These are phyloP conservation scores for Reinhardtius hippoglossoides DNA, from an alignment of 2,113 vertebrate genomes.

Conservation along the genomic window DNA sequence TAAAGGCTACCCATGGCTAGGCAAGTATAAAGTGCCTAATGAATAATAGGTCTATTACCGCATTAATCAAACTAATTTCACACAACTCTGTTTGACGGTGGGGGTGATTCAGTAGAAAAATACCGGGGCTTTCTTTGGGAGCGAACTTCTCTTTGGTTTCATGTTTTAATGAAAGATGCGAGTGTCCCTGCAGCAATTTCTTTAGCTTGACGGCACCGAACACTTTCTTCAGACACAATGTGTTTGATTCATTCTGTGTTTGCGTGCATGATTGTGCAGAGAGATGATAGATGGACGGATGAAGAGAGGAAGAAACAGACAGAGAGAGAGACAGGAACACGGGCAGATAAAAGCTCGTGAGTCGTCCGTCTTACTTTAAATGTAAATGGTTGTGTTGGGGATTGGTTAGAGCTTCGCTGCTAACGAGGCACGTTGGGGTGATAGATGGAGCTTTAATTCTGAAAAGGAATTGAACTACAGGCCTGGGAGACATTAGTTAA, in stretches of 20 bases:
- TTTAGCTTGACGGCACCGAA: not conserved
- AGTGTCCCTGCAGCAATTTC: not conserved
- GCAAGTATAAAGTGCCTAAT: constrained; percentile 48
- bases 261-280: not conserved
- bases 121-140: not conserved
- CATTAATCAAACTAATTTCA: constrained; percentile 46
- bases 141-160: not conserved
- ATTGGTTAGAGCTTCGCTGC: constrained; percentile 59
- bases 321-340: constrained; percentile 21
- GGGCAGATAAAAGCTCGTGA: constrained; percentile 41
- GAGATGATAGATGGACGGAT: constrained; percentile 8
- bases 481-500: constrained; percentile 74
- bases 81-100: constrained; percentile 13
- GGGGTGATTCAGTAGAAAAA: constrained; percentile 8
- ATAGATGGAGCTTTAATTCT: constrained; percentile 76
- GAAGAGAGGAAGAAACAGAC: constrained; percentile 3
- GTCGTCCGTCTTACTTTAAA: constrained; percentile 67
- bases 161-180: constrained; percentile 25
- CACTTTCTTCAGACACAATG: constrained; percentile 18
- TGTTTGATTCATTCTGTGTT: not conserved
- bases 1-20: constrained; percentile 28
- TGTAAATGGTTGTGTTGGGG: constrained; percentile 72
- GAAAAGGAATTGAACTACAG: constrained; percentile 75
- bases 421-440: constrained; percentile 70
- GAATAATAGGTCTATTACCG: constrained; percentile 50